A percentile compares a stretch with the other conserved stretches of the same genome.
Evolutionary conservation across 2,888 invertebrate genomes (phyloP).

Genomic region (Eurytoma adleriae): DNA sequence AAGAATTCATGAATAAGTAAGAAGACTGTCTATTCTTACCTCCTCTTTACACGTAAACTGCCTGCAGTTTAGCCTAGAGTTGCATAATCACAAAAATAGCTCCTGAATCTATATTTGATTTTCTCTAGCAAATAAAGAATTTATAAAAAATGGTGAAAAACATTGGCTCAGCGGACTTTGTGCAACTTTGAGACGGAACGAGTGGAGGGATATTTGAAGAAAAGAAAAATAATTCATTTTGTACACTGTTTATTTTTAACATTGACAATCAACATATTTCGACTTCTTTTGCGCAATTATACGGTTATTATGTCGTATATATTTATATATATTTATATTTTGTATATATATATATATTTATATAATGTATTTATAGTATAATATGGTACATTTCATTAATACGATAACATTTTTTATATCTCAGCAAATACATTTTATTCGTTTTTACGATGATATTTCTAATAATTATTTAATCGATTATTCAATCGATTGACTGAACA

Average conservation of each 20-base stretch:
- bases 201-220: background rate
- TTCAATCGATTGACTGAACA: slow-evolving; percentile 29
- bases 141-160: background rate
- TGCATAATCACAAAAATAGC: slow-evolving; percentile 39
- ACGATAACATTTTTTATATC: slow-evolving; percentile 50
- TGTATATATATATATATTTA: slow-evolving; percentile 55
- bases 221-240: slow-evolving; percentile 62
- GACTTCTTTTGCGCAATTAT: slow-evolving; percentile 69
- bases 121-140: slow-evolving; percentile 1
- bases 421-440: slow-evolving; percentile 37
- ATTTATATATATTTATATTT: slow-evolving; percentile 62
- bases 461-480: slow-evolving; percentile 37
- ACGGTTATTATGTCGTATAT: slow-evolving; percentile 61
- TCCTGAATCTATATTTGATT: slow-evolving; percentile 37
- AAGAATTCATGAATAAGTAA: slow-evolving; percentile 72
- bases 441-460: slow-evolving; percentile 35
- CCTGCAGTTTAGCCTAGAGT: slow-evolving; percentile 40
- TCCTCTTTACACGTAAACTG: slow-evolving; percentile 45
- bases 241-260: slow-evolving; percentile 75
- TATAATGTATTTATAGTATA: slow-evolving; percentile 53
- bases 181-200: background rate
- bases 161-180: background rate
- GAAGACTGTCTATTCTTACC: slow-evolving; percentile 68
- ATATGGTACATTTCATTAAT: slow-evolving; percentile 54
- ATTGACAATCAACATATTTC: slow-evolving; percentile 75